phyloP scores from a whole-genome alignment of 2,888 invertebrate species.

The Pyralis farinalis region DNA sequence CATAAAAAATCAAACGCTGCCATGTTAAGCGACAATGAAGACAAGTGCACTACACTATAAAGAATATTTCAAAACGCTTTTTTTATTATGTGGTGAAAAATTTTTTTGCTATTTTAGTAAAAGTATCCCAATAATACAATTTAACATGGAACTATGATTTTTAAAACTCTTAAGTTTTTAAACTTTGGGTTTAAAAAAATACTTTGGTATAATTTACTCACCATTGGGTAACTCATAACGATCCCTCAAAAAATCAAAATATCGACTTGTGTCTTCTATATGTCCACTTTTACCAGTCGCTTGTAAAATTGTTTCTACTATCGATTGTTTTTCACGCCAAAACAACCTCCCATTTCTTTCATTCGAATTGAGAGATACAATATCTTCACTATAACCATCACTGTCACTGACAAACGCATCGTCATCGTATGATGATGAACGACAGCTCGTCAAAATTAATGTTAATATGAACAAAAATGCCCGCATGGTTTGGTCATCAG shows the following conservation, averaged over 20 bases:
- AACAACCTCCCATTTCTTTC: conserved; percentile 28
- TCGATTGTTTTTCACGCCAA: conserved; percentile 34
- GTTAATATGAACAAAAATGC: no score
- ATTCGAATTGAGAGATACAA: not conserved
- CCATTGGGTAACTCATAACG: conserved; percentile 54
- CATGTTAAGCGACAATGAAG: no score
- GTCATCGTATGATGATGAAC: conserved; percentile 23
- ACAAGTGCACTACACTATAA: no score
- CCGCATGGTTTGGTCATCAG: no score
- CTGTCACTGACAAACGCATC: conserved; percentile 19
- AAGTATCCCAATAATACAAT: no score
- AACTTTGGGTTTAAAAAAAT: no score
- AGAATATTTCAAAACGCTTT: no score
- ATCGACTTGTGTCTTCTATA: conserved; percentile 30
- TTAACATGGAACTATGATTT: no score
- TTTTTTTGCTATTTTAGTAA: no score
- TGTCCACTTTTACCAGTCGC: conserved; percentile 31
- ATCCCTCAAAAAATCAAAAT: conserved; percentile 56
- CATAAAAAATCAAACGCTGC: no score
- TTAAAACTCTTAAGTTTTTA: no score
- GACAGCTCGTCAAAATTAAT: conserved; percentile 9
- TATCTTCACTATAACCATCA: conserved; percentile 8
- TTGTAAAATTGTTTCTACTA: conserved; percentile 41
- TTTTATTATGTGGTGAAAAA: no score
- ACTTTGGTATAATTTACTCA: conserved; percentile 40